Evolutionary conservation across 2,113 vertebrate species (phyloP).

Genomic region (Chlorodrepanis virens): DNA sequence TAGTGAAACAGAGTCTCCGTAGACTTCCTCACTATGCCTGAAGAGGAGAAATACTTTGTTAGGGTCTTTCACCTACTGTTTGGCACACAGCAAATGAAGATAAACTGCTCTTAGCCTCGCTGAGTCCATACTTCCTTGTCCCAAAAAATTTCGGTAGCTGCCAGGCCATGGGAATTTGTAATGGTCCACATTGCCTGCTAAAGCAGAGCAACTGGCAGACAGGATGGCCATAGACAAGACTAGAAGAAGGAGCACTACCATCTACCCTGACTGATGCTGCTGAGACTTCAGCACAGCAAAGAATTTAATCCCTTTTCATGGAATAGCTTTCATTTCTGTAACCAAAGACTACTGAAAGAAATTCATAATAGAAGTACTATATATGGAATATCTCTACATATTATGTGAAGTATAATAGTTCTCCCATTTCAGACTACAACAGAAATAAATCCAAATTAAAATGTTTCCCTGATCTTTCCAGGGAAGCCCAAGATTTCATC

Average conservation of each 20-base stretch:
- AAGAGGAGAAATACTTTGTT: not conserved
- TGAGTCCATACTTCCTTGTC: not conserved
- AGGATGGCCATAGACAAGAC: not conserved
- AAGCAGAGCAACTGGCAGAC: not conserved
- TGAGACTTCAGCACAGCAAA: not conserved
- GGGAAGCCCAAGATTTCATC: not conserved
- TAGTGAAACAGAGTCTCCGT: not conserved
- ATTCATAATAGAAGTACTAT: not conserved
- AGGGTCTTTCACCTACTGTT: not conserved
- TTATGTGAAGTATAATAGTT: not conserved
- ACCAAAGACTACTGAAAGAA: not conserved
- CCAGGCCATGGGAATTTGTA: not conserved
- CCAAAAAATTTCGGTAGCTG: not conserved
- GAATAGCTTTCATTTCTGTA: not conserved
- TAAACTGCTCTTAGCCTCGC: not conserved
- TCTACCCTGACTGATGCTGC: not conserved
- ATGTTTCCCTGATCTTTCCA: not conserved
- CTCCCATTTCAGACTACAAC: not conserved
- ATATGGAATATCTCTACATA: not conserved
- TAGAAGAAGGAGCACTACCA: not conserved
- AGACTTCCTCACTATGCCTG: not conserved
- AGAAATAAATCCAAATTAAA: not conserved
- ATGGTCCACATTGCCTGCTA: accelerated
- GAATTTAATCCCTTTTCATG: not conserved
- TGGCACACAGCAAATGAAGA: not conserved